These are phyloP conservation scores for Acronicta alni DNA, from an alignment of 2,888 invertebrate genomes.

Conservation along the genomic window DNA sequence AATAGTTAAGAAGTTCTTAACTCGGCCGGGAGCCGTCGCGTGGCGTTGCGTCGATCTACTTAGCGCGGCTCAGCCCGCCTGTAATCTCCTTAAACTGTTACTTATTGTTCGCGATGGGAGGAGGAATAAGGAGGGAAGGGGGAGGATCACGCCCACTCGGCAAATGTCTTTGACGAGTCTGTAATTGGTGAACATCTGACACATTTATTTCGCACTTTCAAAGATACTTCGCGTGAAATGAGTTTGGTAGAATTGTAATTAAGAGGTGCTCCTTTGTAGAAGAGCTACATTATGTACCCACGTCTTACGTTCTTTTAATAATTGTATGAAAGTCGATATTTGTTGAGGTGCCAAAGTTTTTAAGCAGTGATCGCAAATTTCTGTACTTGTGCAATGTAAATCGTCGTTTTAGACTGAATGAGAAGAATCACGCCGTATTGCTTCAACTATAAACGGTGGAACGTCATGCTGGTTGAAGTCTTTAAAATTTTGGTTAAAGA, in stretches of 20 bases:
- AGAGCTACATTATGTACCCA: constrained; percentile 4
- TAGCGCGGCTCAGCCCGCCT: constrained; percentile 46
- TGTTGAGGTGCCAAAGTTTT: neutral
- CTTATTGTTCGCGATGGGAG: constrained; percentile 55
- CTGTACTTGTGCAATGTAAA: too few relatives aligned
- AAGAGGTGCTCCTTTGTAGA: constrained; percentile 7
- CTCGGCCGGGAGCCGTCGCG: constrained; percentile 20
- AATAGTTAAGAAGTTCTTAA: constrained; percentile 36
- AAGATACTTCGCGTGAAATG: constrained; percentile 38
- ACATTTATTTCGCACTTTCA: constrained; percentile 48
- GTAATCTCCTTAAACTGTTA: constrained; percentile 69
- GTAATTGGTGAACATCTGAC: constrained; percentile 56
- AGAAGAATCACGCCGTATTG: too few relatives aligned
- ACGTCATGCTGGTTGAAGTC: too few relatives aligned
- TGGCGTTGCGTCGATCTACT: constrained; percentile 54
- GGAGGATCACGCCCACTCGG: constrained; percentile 59
- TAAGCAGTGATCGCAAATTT: too few relatives aligned
- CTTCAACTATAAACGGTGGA: too few relatives aligned
- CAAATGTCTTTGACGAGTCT: constrained; percentile 51
- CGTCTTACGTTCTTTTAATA: neutral
- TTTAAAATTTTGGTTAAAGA: too few relatives aligned
- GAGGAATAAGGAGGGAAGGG: constrained; percentile 34
- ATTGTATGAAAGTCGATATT: constrained; percentile 3
- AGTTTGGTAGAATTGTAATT: constrained; percentile 47
- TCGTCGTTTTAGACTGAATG: too few relatives aligned